Evolutionary conservation across 2,113 vertebrate species (phyloP).

Genomic region (Chlorocebus sabaeus): DNA sequence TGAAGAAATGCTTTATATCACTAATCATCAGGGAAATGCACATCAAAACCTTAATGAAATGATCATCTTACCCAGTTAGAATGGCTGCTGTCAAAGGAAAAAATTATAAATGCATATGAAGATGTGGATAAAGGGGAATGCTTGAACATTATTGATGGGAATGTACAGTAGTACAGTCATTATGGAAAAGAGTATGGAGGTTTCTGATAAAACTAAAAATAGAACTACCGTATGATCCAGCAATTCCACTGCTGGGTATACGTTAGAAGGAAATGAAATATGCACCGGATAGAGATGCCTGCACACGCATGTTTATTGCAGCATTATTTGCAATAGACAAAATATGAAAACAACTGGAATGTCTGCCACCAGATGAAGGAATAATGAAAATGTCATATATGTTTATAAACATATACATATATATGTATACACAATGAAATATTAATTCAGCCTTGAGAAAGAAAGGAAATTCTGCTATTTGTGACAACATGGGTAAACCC

Average conservation of each 20-base stretch:
- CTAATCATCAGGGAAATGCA: not conserved
- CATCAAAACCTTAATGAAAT: not conserved
- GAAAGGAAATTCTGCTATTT: not conserved
- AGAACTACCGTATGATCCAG: not conserved
- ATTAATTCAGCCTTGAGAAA: not conserved
- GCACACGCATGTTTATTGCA: not conserved
- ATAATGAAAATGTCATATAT: not conserved
- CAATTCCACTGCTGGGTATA: not conserved
- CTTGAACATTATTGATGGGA: not conserved
- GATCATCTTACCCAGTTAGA: not conserved
- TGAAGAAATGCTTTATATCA: not conserved
- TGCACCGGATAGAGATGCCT: not conserved
- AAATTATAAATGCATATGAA: not conserved
- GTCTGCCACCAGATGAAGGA: not conserved
- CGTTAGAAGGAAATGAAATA: not conserved
- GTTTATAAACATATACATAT: not conserved
- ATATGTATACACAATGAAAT: not conserved
- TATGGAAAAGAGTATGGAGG: not conserved
- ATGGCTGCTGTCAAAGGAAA: not conserved
- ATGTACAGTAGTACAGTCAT: not conserved
- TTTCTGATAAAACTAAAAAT: not conserved
- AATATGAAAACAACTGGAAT: not conserved
- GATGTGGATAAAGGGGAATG: not conserved
- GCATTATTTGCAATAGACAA: not conserved
- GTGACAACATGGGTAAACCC: not conserved